A percentile compares a stretch with the other conserved stretches of the same genome.
phyloP scores from a whole-genome alignment of 1,140 invertebrate species.

The Harpegnathos saltator region DNA sequence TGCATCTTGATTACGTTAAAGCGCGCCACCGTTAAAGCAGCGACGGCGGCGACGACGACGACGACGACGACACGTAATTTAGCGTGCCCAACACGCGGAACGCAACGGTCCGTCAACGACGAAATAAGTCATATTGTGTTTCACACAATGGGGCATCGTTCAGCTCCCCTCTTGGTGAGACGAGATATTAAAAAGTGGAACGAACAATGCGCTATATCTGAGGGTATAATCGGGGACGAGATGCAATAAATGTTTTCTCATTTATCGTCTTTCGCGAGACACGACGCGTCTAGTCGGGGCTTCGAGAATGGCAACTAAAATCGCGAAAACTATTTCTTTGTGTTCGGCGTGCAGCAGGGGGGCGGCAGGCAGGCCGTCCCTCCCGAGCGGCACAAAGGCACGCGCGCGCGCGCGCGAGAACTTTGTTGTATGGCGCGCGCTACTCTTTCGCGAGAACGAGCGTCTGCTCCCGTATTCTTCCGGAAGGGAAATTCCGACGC shows the following conservation, averaged over 20 bases:
- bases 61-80: too few species aligned
- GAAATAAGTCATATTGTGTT: too few species aligned
- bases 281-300: not conserved
- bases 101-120: too few species aligned
- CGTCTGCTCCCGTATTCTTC: constrained; percentile 60
- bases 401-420: not conserved
- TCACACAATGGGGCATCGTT: too few species aligned
- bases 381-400: constrained; percentile 36
- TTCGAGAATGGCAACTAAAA: constrained; percentile 37
- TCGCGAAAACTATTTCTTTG: constrained; percentile 56
- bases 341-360: constrained; percentile 12
- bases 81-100: too few species aligned
- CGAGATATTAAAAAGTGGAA: too few species aligned
- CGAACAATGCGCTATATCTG: not conserved
- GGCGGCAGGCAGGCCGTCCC: not conserved
- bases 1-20: constrained; percentile 12
- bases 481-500: constrained; percentile 35
- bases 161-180: too few species aligned
- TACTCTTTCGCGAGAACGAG: constrained; percentile 35
- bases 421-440: constrained; percentile 19
- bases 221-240: not conserved
- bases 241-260: constrained; percentile 1
- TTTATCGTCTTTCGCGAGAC: not conserved
- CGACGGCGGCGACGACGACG: too few species aligned
- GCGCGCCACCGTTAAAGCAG: not conserved